Evolutionary conservation across 2,113 vertebrate species (phyloP).

Genomic region (Nesoenas mayeri): DNA sequence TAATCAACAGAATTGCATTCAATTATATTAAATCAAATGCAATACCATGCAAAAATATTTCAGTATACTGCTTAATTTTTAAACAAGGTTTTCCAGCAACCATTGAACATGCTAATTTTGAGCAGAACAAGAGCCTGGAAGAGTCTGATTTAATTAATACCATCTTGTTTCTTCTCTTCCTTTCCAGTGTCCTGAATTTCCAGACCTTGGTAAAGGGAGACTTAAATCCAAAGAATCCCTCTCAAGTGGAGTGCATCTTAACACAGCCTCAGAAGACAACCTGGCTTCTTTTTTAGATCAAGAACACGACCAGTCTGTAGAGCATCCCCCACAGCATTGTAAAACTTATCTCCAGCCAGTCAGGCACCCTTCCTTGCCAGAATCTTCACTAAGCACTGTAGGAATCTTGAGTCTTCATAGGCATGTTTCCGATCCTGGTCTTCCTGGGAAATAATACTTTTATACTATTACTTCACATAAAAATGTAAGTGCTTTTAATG

Average conservation of each 20-base stretch:
- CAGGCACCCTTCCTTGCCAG: constrained; percentile 83
- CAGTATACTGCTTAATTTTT: background rate
- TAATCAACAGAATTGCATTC: constrained; percentile 1
- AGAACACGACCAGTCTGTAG: constrained; percentile 70
- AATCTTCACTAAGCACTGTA: constrained; percentile 78
- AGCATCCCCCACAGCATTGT: constrained; percentile 73
- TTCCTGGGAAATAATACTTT: constrained; percentile 87
- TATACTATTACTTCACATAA: constrained; percentile 78
- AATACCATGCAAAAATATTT: background rate
- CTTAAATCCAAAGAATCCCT: constrained; percentile 91
- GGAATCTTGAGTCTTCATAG: constrained; percentile 84
- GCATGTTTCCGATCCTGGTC: constrained; percentile 90
- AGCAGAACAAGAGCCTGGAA: constrained; percentile 1
- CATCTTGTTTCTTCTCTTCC: constrained; percentile 47
- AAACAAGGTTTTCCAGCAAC: background rate
- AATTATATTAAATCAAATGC: background rate
- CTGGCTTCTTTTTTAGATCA: constrained; percentile 82
- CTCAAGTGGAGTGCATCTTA: constrained; percentile 79
- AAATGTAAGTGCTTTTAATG: constrained; percentile 86
- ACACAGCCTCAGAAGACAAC: constrained; percentile 83
- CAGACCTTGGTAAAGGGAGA: constrained; percentile 81
- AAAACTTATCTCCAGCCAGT: constrained; percentile 81
- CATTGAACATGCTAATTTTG: background rate
- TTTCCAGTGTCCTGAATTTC: constrained; percentile 82
- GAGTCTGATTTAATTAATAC: background rate